phyloP scores from a whole-genome alignment of 2,888 invertebrate species.

The Pandemis heparana region DNA sequence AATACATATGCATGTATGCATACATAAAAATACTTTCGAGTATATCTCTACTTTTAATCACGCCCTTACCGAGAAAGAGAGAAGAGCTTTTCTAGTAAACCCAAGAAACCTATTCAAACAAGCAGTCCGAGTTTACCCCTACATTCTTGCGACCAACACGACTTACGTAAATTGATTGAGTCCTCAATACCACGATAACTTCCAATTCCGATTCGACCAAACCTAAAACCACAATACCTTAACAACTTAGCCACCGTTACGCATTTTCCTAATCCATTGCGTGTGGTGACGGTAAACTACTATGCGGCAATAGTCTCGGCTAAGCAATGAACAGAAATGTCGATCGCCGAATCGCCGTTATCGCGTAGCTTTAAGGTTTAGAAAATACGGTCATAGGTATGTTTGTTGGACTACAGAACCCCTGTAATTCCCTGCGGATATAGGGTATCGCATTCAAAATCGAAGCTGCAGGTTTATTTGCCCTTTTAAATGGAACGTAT shows the following conservation, averaged over 20 bases:
- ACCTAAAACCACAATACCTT: conserved; percentile 50
- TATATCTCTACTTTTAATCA: neutral
- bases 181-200: conserved; percentile 52
- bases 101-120: conserved; percentile 38
- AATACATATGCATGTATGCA: too few relatives aligned
- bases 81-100: neutral
- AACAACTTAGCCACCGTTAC: neutral
- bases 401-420: conserved; percentile 44
- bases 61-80: neutral
- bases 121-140: conserved; percentile 40
- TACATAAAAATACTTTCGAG: too few relatives aligned
- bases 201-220: conserved; percentile 17
- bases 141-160: conserved; percentile 72
- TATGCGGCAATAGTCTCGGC: neutral
- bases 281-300: neutral
- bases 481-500: conserved; percentile 59
- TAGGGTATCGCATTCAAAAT: conserved; percentile 68
- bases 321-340: neutral
- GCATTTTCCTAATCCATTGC: conserved; percentile 1
- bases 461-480: conserved; percentile 66
- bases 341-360: neutral
- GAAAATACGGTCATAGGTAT: conserved; percentile 43
- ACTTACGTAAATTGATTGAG: conserved; percentile 76
- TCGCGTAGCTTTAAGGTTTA: neutral
- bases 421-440: conserved; percentile 63